Evolutionary conservation across 2,888 invertebrate genomes (phyloP), one percentile per base, ranked within the genome.

Genomic region (Cephus runcator): DNA sequence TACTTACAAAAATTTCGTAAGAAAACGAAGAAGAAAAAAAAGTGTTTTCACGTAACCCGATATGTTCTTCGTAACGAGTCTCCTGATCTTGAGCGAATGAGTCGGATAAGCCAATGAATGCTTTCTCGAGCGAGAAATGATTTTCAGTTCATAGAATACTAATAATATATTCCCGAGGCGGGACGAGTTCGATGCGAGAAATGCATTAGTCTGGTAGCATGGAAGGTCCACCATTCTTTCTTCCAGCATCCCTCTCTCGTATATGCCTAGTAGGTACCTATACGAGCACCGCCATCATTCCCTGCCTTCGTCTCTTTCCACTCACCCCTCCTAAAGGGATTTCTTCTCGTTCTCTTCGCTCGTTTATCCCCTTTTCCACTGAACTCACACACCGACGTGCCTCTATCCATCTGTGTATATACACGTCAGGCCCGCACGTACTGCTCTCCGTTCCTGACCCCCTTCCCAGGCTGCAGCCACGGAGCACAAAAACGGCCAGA

Each of bases 401-500:
- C 75, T 78, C 76, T 75, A 56, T 6, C 40, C 40, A 56, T 56
- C 40, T 23, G 23, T 56, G 40, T 56, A 56, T 56, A 56, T 15
- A 56, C 23, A 34, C 73, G 74, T n/a, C 75, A 77, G 77, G 80
- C 76, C 78, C 78, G 79, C 79, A 79, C 79, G 79, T 77, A 80
- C 75, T 84, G 81, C 80, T 76, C 77, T 80, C 81, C 79, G 76
- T 77, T 69, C 68, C 79, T 80, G 82, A 78, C 79, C 79, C 78
- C 81, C 71, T 71, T 71, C 81, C 81, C 82, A 83, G 82, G 78
- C 76, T 80, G 79, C 74, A 75, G 83, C 85, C 82, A 84, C 86
- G 85, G 83, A 80, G 88, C 85, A 87, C 86, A 89, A 90, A 89
- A 90, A 90, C 89, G 86, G 86, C 85, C 87, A 84, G 88, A 85